Evolutionary conservation across 2,113 vertebrate species (phyloP).

Genomic region (Cheilinus undulatus): DNA sequence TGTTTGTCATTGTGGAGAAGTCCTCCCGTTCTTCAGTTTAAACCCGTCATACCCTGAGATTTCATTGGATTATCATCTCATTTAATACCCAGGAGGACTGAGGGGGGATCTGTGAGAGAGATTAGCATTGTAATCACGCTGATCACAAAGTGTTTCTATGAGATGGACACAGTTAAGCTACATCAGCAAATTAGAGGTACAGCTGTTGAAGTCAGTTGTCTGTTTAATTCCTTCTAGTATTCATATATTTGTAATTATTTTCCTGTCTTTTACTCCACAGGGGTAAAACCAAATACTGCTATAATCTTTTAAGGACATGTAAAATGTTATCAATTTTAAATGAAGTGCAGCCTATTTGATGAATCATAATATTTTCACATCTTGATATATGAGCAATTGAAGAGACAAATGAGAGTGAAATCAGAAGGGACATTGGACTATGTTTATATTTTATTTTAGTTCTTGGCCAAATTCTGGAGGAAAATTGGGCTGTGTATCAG

Average conservation of each 20-base stretch:
- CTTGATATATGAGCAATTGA: too few species aligned
- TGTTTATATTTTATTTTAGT: too few species aligned
- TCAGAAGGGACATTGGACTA: too few species aligned
- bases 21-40: conserved; percentile 30
- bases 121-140: neutral
- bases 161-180: neutral
- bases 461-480: too few species aligned
- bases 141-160: conserved; percentile 8
- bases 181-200: conserved; percentile 5
- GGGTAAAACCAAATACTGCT: too few species aligned
- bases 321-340: too few species aligned
- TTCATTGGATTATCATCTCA: neutral
- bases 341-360: too few species aligned
- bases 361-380: too few species aligned
- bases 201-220: conserved; percentile 25
- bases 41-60: neutral
- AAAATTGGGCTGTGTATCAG: too few species aligned
- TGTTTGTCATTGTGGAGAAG: conserved; percentile 60
- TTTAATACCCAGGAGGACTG: conserved; percentile 3
- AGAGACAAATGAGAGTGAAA: too few species aligned
- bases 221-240: conserved; percentile 23
- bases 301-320: too few species aligned
- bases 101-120: conserved; percentile 10
- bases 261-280: too few species aligned
- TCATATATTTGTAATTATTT: conserved; percentile 38